Percentiles rank a stretch among this genome's conserved stretches.
These are phyloP conservation scores for Myotis myotis DNA, from an alignment of 2,797 vertebrate species.

Conservation along the genomic window DNA sequence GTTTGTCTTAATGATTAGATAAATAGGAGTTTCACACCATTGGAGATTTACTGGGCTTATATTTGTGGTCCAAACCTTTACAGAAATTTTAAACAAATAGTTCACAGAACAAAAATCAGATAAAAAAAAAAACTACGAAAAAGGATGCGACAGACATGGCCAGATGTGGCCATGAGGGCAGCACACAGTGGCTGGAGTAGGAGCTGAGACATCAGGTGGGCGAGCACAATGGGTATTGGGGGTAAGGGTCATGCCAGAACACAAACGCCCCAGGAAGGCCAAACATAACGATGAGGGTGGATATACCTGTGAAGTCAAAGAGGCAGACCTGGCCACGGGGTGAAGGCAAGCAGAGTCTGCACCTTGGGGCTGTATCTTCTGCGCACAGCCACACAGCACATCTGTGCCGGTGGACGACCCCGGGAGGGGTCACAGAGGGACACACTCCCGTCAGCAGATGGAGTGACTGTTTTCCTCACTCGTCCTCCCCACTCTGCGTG, in stretches of 20 bases:
- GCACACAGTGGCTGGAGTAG: fast-evolving
- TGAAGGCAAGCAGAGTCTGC: too few relatives aligned
- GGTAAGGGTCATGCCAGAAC: fast-evolving
- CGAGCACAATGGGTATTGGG: fast-evolving
- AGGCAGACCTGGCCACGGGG: fast-evolving
- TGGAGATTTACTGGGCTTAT: not conserved
- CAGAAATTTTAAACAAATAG: not conserved
- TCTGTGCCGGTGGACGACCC: fast-evolving
- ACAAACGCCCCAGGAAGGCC: fast-evolving
- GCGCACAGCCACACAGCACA: fast-evolving
- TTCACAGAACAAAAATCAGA: not conserved
- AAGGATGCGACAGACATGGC: fast-evolving
- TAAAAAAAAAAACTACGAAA: not conserved
- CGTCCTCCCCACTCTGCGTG: fast-evolving
- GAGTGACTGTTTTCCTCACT: fast-evolving
- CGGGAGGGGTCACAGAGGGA: fast-evolving
- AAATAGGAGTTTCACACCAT: not conserved
- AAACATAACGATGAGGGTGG: fast-evolving
- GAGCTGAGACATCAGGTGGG: fast-evolving
- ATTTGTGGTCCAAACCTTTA: not conserved
- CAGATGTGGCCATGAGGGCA: fast-evolving
- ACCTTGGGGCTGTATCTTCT: fast-evolving
- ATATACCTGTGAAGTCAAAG: fast-evolving
- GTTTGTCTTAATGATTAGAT: not conserved
- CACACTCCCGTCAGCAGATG: fast-evolving